phyloP scores from a whole-genome alignment of 2,888 invertebrate species.

The Tachina fera region DNA sequence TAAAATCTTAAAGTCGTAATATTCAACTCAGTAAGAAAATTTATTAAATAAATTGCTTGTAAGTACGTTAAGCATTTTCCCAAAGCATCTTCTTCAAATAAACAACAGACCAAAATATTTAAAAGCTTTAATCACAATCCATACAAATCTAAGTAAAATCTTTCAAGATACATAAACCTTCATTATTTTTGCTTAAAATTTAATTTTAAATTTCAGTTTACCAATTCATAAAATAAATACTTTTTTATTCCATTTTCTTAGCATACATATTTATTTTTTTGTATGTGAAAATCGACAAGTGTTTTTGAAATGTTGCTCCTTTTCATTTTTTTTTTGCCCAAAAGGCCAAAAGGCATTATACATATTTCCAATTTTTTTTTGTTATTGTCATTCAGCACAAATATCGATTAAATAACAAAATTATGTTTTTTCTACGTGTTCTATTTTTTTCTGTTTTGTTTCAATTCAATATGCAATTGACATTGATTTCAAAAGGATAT shows the following conservation, averaged over 20 bases:
- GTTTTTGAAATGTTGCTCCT: slow-evolving; percentile 39
- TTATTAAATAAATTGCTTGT: no score
- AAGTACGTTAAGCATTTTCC: no score
- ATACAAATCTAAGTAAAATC: no score
- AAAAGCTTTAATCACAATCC: no score
- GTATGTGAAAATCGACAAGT: slow-evolving; percentile 57
- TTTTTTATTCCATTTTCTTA: not conserved
- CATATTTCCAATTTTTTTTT: slow-evolving; percentile 10
- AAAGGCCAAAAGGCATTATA: slow-evolving; percentile 36
- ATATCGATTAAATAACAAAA: slow-evolving; percentile 69
- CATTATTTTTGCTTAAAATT: not conserved
- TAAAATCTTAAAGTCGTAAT: no score
- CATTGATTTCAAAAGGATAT: slow-evolving; percentile 63
- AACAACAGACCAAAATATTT: no score
- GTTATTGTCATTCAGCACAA: slow-evolving; percentile 39
- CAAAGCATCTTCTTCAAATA: no score
- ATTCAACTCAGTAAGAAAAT: no score
- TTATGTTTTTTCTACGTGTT: slow-evolving; percentile 26
- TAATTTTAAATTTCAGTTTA: not conserved
- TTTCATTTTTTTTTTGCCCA: slow-evolving; percentile 12
- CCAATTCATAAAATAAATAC: not conserved
- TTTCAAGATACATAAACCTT: not conserved
- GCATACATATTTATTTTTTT: slow-evolving; percentile 15
- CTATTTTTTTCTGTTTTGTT: not conserved
- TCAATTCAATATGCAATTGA: slow-evolving; percentile 56